Evolutionary conservation across 37 sponge, comb jelly and placozoan genomes (phyloP).

Genomic region (Geodia barretti): DNA sequence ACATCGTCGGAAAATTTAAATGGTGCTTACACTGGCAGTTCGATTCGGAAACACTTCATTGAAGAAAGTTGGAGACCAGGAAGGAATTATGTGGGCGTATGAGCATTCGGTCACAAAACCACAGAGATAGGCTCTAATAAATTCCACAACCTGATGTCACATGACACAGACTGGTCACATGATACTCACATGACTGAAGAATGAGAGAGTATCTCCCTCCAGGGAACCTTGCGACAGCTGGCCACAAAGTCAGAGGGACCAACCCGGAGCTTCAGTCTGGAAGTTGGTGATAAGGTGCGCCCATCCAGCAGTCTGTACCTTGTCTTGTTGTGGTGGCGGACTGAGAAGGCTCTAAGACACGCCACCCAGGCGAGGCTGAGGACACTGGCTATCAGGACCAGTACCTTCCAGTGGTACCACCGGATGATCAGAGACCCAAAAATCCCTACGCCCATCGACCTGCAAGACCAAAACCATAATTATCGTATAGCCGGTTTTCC

Average conservation of each 20-base stretch:
- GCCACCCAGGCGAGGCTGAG: conserved; percentile 21
- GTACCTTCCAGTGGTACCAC: conserved; percentile 24
- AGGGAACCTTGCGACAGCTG: conserved; percentile 10
- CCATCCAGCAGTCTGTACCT: conserved; percentile 46
- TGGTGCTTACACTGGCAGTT: background rate
- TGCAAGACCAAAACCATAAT: background rate
- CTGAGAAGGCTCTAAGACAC: conserved; percentile 1
- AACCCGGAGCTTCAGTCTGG: conserved; percentile 21
- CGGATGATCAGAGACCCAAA: conserved; percentile 2
- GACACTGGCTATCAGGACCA: conserved; percentile 12
- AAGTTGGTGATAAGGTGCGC: background rate
- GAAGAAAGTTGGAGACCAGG: conserved; percentile 44
- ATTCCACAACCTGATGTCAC: no score
- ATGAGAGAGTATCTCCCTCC: conserved; percentile 7
- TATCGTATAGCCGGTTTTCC: no score
- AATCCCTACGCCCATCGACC: conserved; percentile 8
- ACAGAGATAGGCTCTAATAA: background rate
- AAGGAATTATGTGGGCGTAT: conserved; percentile 15
- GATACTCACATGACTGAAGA: conserved; percentile 43
- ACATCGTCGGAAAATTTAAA: background rate
- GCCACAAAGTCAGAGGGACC: conserved; percentile 3
- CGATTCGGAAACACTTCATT: conserved; percentile 22
- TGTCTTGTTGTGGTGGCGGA: conserved; percentile 4
- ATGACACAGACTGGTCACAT: background rate
- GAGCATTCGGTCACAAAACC: background rate